Evolutionary conservation across 2,113 vertebrate species (phyloP), one percentile per base, ranked within the genome.

Genomic region (Cinclus mexicanus): DNA sequence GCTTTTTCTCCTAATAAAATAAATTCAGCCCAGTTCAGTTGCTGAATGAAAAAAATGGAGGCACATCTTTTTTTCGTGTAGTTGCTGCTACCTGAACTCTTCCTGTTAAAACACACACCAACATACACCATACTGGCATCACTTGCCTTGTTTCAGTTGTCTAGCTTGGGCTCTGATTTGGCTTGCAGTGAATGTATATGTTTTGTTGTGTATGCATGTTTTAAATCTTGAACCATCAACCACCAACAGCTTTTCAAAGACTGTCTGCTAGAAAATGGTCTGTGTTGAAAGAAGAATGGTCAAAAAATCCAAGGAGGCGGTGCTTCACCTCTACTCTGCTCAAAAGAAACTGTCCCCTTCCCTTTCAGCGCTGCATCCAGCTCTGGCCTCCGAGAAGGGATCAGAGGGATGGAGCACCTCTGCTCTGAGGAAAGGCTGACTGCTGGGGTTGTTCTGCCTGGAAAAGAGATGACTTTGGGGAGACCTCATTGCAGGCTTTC

Each of bases 31-130:
- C 8, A 44, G 5, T 70, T 41, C 67, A 60, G 6, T 39, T 56
- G 52, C 4, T n/a, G 15, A 22, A 56, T 5, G 3, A 85, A 52
- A 42, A 56, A 74, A 42, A 14, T 35, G 16, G 24, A 70, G 5
- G 64, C 21, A 52, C 0, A 21, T 0, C 1, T 20, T 55, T 50
- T 29, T n/a, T 68, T 78, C 23, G 42, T 60, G 29, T 39, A 4
- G 9, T 31, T 70, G 19, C 15, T 74, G 15, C 9, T 50, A 52
- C 23, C 5, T 77, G 37, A 65, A 56, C 9, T 26, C 63, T 76
- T 94, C 89, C 44, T 46, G 22, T 50, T 69, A 35, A 57, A 77
- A 17, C 37, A 39, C 13, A 21, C 4, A 9, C 21, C 25, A 47
- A 3, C 4, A 28, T 6, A 37, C 7, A 74, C 6, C 15, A 31